Evolutionary conservation across 2,888 invertebrate genomes (phyloP).

Genomic region (Tromatobia lineatoria): DNA sequence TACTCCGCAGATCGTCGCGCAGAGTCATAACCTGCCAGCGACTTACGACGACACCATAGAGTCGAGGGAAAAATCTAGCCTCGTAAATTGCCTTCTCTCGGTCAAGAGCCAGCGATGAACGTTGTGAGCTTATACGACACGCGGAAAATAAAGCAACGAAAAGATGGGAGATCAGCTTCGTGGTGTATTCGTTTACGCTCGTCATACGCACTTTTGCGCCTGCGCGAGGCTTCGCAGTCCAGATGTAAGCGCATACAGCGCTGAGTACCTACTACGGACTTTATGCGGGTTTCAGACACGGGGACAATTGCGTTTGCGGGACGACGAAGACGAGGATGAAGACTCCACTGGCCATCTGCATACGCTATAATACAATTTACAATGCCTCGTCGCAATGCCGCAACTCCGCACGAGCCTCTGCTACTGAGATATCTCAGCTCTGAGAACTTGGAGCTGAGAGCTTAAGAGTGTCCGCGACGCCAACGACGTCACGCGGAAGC

Average conservation of each 20-base stretch:
- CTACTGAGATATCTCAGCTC: conserved; percentile 42
- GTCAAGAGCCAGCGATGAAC: conserved; percentile 32
- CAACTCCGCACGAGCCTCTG: conserved; percentile 23
- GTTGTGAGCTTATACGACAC: conserved; percentile 36
- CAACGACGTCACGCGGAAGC: conserved; percentile 48
- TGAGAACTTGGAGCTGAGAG: conserved; percentile 34
- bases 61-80: conserved; percentile 67
- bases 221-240: conserved; percentile 19
- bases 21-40: conserved; percentile 53
- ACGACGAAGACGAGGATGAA: conserved; percentile 61
- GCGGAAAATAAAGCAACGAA: conserved; percentile 45
- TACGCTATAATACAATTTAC: conserved; percentile 79
- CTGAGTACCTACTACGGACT: conserved; percentile 49
- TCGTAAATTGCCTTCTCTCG: conserved; percentile 70
- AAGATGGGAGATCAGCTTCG: conserved; percentile 51
- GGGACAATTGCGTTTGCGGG: conserved; percentile 83
- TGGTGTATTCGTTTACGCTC: conserved; percentile 56
- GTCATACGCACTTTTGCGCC: conserved; percentile 45
- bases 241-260: conserved; percentile 19
- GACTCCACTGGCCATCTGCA: conserved; percentile 68
- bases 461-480: conserved; percentile 27
- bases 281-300: conserved; percentile 68
- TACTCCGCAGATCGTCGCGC: conserved; percentile 53
- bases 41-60: conserved; percentile 37
- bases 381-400: conserved; percentile 69